Evolutionary conservation across 2,888 invertebrate species (phyloP).

Genomic region (Ctenicera cuprea): DNA sequence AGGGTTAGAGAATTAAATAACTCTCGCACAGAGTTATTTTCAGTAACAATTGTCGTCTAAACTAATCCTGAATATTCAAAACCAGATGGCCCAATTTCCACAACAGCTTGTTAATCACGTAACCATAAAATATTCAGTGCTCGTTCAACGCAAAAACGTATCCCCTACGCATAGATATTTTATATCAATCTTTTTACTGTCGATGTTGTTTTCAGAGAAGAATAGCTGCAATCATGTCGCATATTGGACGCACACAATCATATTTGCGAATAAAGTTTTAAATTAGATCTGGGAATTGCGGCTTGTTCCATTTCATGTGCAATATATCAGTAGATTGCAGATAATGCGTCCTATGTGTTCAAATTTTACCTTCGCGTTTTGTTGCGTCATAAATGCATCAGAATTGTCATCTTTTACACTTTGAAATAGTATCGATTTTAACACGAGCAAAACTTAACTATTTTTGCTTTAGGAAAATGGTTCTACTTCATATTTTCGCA

Average conservation of each 20-base stretch:
- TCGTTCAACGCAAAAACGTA: constrained; percentile 1
- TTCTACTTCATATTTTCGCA: no score
- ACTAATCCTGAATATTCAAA: background rate
- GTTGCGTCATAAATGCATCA: background rate
- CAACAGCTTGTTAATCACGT: constrained; percentile 13
- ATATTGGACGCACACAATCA: constrained; percentile 43
- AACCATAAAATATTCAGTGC: constrained; percentile 15
- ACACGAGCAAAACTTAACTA: no score
- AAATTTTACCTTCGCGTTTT: background rate
- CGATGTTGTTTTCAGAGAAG: constrained; percentile 33
- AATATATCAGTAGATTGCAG: constrained; percentile 35
- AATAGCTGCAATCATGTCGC: constrained; percentile 44
- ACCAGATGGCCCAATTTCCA: background rate
- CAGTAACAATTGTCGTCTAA: background rate
- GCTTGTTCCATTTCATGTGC: constrained; percentile 28
- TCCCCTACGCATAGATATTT: constrained; percentile 21
- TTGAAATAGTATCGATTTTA: no score
- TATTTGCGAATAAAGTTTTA: constrained; percentile 46
- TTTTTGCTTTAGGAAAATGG: no score
- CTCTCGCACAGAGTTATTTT: background rate
- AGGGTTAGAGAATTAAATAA: background rate
- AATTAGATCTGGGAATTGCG: constrained; percentile 47
- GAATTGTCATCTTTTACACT: background rate
- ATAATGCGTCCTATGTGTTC: constrained; percentile 22
- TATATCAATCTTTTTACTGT: constrained; percentile 21